Evolutionary conservation across 2,113 vertebrate species (phyloP), one percentile per base, ranked within the genome.

Genomic region (Dinomys branickii): DNA sequence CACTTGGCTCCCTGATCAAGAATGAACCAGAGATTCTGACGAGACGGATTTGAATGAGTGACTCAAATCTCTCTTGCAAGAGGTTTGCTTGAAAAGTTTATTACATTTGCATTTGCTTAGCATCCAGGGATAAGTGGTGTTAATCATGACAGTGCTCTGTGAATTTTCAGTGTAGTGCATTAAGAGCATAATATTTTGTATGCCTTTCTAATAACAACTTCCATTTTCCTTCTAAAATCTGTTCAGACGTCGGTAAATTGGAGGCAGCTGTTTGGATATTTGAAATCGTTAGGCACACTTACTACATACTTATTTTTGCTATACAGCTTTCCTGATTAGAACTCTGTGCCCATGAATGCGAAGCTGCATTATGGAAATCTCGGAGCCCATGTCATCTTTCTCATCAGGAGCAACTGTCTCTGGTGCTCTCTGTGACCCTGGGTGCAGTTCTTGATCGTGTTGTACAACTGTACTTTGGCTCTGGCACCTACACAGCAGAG

Each of bases 91-190:
- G 71, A 94, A 75, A 95, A 92, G n/a, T 41, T 90, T n/a, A n/a
- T 92, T 97, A 54, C 63, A 47, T 44, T 85, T 90, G 20, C 38
- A 84, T 94, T 93, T 93, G 41, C 12, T 86, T 12, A 5, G 59
- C 80, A 86, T 96, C 82, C 85, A 86, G 88, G 56, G 90, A 82
- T 75, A 96, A 96, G 97, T 47, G 80, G 5, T 78, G 26, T 93
- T 75, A 89, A 52, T 89, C 73, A 95, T 96, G 96, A 96, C 91
- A 52, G 20, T 96, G n/a, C 30, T 84, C 89, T 94, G 5, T 87
- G 19, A 65, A 83, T 80, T 97, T 96, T 77, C 17, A 97, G 90
- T 73, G 67, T 65, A 69, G 47, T 33, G 2, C 24, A 44, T 81
- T 65, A 52, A 16, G 77, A 26, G 1, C 10, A 22, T 59, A 41